Base-by-base conservation (phyloP, 2,888 invertebrate species). In the Cephalotes varians region DNA sequence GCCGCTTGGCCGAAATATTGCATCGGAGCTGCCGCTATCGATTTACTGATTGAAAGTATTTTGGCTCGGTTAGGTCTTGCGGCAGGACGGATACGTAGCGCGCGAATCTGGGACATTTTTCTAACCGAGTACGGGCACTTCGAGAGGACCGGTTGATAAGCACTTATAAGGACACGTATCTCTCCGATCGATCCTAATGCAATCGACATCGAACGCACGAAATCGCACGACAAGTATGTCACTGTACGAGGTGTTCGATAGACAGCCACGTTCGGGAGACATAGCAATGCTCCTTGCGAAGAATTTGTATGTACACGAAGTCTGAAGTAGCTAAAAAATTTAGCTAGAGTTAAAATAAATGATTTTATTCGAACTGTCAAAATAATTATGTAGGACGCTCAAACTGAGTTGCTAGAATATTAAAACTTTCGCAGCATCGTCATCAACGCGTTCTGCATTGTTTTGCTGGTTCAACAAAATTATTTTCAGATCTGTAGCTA, bases 1-100 rank as follows among this genome's bases (percentile, higher is more conserved):
- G 65, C 65, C 67, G 51, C 25, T 51, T 40, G 76, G 37, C 6
- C 76, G 76, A 67, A 76, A 67, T 67, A 40, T 76, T 67, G 76
- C 76, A 31, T n/a, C 51, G 67, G 51, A 37, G 51, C 28, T 12
- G 12, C 51, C 7, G 12, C 9, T 77, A 79, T 79, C 44, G 77
- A 79, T 77, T n/a, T 71, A 71, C 71, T 44, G 77, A 69, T 79
- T 79, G 77, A 54, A 56, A 69, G 72, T 71, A 79, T 71, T 79
- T 76, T 44, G 72, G 54, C 77, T 71, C 40, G 31, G 44, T 71
- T 44, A 21, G 44, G 4, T 21, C 34, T 18, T 37, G 40, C 25
- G 31, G 34, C 21, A 25, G 25, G n/a, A 62, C 3, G 62, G 31
- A 25, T 60, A 58, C 44, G 21, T 60, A 6, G 37, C 37, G 28